Conservation (phyloP, 2,113 vertebrate species). For the Progne subis region DNA sequence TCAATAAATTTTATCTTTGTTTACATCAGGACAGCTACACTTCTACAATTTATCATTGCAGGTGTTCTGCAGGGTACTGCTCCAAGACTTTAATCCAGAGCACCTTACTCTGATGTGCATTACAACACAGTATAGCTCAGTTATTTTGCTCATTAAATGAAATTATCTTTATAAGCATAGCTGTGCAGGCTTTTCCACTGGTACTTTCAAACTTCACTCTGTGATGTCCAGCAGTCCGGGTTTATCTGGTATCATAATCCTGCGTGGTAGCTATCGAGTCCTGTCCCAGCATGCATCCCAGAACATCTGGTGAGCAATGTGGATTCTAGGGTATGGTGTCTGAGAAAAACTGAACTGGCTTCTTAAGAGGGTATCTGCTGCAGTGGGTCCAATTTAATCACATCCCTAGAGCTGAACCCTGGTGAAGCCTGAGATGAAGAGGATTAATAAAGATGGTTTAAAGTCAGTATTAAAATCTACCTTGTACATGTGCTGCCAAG, state of each 20-base stretch:
- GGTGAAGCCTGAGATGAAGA: neutral
- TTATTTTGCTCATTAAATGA: neutral
- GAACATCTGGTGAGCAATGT: neutral
- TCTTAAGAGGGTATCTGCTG: neutral
- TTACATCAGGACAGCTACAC: neutral
- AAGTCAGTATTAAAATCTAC: neutral
- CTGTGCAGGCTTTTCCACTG: neutral
- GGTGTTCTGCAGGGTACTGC: neutral
- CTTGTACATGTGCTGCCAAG: neutral
- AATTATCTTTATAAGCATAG: neutral
- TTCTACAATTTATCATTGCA: neutral
- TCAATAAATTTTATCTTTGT: neutral
- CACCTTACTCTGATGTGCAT: neutral
- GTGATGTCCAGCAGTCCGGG: neutral
- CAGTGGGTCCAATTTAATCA: neutral
- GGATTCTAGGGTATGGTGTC: accelerated
- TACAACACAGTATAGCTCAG: neutral
- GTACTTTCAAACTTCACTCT: neutral
- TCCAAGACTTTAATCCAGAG: neutral
- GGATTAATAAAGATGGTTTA: neutral
- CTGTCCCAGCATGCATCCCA: neutral
- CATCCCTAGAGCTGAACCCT: neutral
- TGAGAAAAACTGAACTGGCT: neutral
- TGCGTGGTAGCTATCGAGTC: accelerated
- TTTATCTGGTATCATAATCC: neutral